Base-by-base conservation (phyloP, 2,797 vertebrate genomes). In the Bufotes viridis region DNA sequence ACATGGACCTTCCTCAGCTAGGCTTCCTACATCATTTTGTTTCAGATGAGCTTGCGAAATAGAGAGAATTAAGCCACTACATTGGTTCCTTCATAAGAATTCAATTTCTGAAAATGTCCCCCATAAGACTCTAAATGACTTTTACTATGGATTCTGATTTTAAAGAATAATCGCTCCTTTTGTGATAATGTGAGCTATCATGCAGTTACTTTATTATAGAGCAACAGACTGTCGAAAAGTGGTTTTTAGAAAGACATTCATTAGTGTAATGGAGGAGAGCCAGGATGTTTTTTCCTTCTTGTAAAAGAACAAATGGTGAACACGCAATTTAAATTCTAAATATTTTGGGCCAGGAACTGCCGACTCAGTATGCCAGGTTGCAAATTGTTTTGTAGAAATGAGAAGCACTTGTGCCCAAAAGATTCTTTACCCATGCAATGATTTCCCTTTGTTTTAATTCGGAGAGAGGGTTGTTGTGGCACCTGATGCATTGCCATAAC, bases 121-220 rank as follows among this genome's bases (percentile, higher is more conserved):
- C 81, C 88, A 91, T 93, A 93, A 93, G 92, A 93, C 91, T 92
- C 90, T 92, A 90, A 94, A 91, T 93, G 92, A 92, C 92, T 92
- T 90, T 92, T 92, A 85, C 84, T 90, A 89, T 91, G 87, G 93
- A 90, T 85, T 89, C 92, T 74, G 80, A 93, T 90, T 82, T 90
- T 93, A 90, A 85, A 90, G 91, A 92, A 92, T 86, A n/a, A 22
- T 55, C 69, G 86, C 86, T 1, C 80, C 17, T 82, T 88, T 72
- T 84, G n/a, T 86, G 51, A 34, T 63, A 55, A 90, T 87, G 74
- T 78, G 87, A 84, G 90, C 91, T 92, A 91, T 91, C 89, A 89
- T 53, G 61, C 81, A 87, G 85, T 89, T 91, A 90, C 20, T 90
- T 93, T 92, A 88, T 92, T 91, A 90, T 10, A 89, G 87, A 92